phyloP scores from a whole-genome alignment of 2,113 vertebrate genomes.

The Monopterus albus region DNA sequence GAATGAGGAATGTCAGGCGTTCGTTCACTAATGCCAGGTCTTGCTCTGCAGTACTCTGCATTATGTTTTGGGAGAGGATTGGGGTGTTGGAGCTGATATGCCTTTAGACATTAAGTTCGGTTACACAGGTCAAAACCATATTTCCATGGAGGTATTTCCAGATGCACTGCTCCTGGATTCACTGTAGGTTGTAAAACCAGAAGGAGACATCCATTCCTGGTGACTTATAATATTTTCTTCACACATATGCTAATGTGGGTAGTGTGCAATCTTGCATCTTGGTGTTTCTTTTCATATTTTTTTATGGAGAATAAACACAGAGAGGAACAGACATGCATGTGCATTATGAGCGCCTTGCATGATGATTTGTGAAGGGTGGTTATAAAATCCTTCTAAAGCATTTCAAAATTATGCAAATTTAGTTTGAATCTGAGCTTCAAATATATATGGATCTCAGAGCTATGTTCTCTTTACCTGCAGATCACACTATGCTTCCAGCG shows the following conservation, averaged over 20 bases:
- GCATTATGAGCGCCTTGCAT: not conserved
- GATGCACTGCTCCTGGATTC: not conserved
- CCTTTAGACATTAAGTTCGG: slow-evolving; percentile 40
- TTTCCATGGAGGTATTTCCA: slow-evolving; percentile 8
- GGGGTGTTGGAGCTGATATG: slow-evolving; percentile 34
- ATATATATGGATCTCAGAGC: not conserved
- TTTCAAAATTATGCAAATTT: not conserved
- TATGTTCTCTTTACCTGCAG: not conserved
- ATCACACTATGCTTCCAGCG: not conserved
- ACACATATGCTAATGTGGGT: not conserved
- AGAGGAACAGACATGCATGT: not conserved
- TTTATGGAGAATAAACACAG: not conserved
- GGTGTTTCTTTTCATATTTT: slow-evolving; percentile 3
- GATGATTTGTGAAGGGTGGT: not conserved
- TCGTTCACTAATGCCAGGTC: slow-evolving; percentile 62
- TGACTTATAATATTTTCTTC: slow-evolving; percentile 11
- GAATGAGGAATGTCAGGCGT: slow-evolving; percentile 68
- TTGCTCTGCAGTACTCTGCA: slow-evolving; percentile 51
- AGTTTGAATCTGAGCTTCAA: slow-evolving; percentile 4
- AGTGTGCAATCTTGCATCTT: slow-evolving; percentile 2
- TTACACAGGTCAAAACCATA: slow-evolving; percentile 42
- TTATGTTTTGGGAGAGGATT: slow-evolving; percentile 53
- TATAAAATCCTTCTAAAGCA: not conserved
- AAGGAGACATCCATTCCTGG: no score
- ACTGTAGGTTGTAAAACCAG: no score